phyloP scores from a whole-genome alignment of 2,113 vertebrate species.

The Mungos mungo region DNA sequence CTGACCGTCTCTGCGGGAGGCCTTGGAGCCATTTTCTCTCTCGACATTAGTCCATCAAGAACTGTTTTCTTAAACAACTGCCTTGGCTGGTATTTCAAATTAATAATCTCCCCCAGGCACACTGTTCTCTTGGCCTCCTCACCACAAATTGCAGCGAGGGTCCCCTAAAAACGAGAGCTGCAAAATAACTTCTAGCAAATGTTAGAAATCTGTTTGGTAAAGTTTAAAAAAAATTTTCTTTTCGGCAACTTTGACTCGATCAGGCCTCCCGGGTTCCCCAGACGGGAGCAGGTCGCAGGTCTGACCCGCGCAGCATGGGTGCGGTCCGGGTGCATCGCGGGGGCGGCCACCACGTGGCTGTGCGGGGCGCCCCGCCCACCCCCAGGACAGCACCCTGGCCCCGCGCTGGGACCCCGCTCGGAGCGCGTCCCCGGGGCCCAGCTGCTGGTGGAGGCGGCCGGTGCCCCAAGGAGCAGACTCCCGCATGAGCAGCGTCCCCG shows the following conservation, averaged over 20 bases:
- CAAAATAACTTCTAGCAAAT: background rate
- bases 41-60: background rate
- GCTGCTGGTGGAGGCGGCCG: conserved; percentile 46
- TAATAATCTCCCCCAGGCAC: background rate
- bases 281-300: accelerated
- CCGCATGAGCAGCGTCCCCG: conserved; percentile 8
- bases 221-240: background rate
- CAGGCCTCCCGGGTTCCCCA: background rate
- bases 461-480: conserved; percentile 41
- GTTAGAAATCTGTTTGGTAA: background rate
- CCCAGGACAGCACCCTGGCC: background rate
- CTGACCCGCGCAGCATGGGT: background rate
- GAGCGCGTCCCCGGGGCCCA: background rate
- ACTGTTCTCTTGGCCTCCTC: background rate
- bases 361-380: background rate
- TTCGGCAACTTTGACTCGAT: conserved; percentile 34
- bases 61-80: background rate
- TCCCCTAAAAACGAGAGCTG: background rate
- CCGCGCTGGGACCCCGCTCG: background rate
- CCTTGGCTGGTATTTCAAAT: background rate
- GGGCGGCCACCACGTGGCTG: background rate
- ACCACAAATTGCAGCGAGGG: background rate
- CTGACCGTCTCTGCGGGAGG: background rate
- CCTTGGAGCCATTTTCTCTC: background rate
- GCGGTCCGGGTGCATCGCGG: background rate